These are phyloP conservation scores for Penaeus monodon DNA, from an alignment of 2,888 invertebrate species.

Conservation along the genomic window DNA sequence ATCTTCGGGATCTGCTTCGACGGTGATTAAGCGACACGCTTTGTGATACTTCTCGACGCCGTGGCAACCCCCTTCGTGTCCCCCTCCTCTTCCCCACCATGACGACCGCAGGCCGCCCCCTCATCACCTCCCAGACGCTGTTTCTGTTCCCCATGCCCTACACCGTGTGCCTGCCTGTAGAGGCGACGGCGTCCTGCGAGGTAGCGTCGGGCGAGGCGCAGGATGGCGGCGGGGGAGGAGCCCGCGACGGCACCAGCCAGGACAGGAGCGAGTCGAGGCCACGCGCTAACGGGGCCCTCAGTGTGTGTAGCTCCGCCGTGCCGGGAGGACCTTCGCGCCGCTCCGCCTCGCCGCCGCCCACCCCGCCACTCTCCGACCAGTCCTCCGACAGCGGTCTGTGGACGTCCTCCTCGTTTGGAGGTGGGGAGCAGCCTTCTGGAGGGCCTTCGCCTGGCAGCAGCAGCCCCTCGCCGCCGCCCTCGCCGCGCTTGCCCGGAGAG, in stretches of 20 bases:
- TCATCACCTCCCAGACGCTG: conserved; percentile 39
- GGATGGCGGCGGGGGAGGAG: conserved; percentile 17
- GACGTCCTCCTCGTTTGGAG: conserved; percentile 50
- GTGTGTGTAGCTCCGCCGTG: conserved; percentile 45
- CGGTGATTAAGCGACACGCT: too few species aligned
- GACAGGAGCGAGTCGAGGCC: not conserved
- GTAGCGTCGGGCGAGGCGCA: not conserved
- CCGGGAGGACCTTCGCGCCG: conserved; percentile 43
- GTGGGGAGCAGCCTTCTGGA: conserved; percentile 49
- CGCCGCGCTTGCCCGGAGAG: conserved; percentile 25
- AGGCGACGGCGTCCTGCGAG: not conserved
- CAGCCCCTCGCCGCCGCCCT: conserved; percentile 39
- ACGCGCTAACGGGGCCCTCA: conserved; percentile 29
- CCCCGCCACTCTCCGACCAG: conserved; percentile 48
- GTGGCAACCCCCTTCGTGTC: too few species aligned
- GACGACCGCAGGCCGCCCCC: conserved; percentile 3
- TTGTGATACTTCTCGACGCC: too few species aligned
- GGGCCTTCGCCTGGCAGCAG: conserved; percentile 31
- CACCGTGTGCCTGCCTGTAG: conserved; percentile 23
- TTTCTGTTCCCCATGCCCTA: conserved; percentile 35
- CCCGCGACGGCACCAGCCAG: not conserved
- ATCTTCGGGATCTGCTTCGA: too few species aligned
- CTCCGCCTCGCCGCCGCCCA: conserved; percentile 36
- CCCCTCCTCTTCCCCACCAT: not conserved
- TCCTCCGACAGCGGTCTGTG: conserved; percentile 63